Evolutionary conservation across 1,140 invertebrate genomes (phyloP).

Genomic region (Atopsyche davidsoni): DNA sequence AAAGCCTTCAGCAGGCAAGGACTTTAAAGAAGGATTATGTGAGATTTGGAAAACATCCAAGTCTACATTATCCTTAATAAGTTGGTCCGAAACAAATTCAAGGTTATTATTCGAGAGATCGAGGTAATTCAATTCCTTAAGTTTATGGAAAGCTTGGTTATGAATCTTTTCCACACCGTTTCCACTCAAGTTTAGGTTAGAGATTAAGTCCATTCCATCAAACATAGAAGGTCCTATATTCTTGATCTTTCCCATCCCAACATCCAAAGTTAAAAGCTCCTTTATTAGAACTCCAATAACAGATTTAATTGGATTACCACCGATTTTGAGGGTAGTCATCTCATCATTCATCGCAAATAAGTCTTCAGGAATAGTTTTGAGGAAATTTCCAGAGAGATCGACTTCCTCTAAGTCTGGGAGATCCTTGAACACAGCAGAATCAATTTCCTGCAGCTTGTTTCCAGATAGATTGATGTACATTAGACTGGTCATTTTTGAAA

Average conservation of each 20-base stretch:
- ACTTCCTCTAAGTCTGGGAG: slow-evolving; percentile 57
- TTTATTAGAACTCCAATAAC: slow-evolving; percentile 48
- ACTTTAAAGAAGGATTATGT: slow-evolving; percentile 56
- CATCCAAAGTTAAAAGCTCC: slow-evolving; percentile 55
- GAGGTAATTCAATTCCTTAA: slow-evolving; percentile 56
- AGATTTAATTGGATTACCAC: slow-evolving; percentile 50
- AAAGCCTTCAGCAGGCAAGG: slow-evolving; percentile 54
- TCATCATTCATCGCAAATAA: slow-evolving; percentile 55
- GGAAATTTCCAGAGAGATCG: slow-evolving; percentile 58
- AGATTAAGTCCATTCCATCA: slow-evolving; percentile 53
- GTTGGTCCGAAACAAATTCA: slow-evolving; percentile 54
- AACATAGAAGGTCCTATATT: slow-evolving; percentile 59
- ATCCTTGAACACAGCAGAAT: slow-evolving; percentile 52
- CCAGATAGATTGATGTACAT: slow-evolving; percentile 58
- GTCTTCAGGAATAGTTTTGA: slow-evolving; percentile 51
- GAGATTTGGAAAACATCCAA: slow-evolving; percentile 61
- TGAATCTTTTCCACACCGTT: slow-evolving; percentile 61
- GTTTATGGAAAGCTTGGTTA: slow-evolving; percentile 56
- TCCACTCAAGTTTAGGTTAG: slow-evolving; percentile 55
- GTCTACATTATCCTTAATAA: slow-evolving; percentile 60
- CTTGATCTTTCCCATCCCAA: slow-evolving; percentile 57
- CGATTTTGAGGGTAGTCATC: slow-evolving; percentile 55
- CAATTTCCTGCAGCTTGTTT: slow-evolving; percentile 57
- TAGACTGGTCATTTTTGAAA: slow-evolving; percentile 54
- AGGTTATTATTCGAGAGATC: slow-evolving; percentile 64